Conservation (phyloP, 2,888 invertebrate genomes). For the Pogonocherus hispidulus region DNA sequence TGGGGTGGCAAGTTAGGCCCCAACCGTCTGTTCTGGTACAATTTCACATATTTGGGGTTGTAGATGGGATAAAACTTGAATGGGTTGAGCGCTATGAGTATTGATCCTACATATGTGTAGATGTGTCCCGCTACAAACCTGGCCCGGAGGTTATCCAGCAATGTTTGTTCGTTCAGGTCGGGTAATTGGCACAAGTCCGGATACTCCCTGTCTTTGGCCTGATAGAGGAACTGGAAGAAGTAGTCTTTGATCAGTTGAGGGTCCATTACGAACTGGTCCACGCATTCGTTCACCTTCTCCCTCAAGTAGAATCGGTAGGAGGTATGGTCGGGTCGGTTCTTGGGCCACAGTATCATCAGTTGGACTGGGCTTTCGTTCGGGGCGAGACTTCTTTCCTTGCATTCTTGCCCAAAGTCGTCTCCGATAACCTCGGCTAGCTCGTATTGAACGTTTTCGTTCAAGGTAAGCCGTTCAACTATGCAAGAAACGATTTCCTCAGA, state of each 20-base stretch:
- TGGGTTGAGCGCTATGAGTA: conserved; percentile 94
- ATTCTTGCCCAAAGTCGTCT: conserved; percentile 88
- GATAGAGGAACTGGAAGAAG: conserved; percentile 91
- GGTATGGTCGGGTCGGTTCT: conserved; percentile 71
- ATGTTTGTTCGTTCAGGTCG: conserved; percentile 93
- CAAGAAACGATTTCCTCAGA: conserved; percentile 93
- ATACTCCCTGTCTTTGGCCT: conserved; percentile 94
- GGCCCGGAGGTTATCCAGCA: conserved; percentile 90
- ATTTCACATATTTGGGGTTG: conserved; percentile 96
- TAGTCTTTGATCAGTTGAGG: conserved; percentile 94
- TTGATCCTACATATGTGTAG: conserved; percentile 96
- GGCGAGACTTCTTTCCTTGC: conserved; percentile 91
- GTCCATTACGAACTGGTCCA: conserved; percentile 89
- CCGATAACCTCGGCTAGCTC: conserved; percentile 92
- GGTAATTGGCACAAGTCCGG: conserved; percentile 96
- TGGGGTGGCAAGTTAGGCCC: conserved; percentile 95
- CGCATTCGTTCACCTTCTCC: conserved; percentile 86
- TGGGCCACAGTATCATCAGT: conserved; percentile 87
- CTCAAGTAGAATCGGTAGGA: conserved; percentile 87
- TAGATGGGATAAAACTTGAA: conserved; percentile 97
- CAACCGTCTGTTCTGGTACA: conserved; percentile 93
- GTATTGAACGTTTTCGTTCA: conserved; percentile 77
- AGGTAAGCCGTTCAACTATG: conserved; percentile 81
- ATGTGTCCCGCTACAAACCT: conserved; percentile 93
- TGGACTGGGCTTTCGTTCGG: conserved; percentile 86